These are phyloP conservation scores for Thunnus thynnus DNA, from an alignment of 2,113 vertebrate genomes.

Conservation along the genomic window DNA sequence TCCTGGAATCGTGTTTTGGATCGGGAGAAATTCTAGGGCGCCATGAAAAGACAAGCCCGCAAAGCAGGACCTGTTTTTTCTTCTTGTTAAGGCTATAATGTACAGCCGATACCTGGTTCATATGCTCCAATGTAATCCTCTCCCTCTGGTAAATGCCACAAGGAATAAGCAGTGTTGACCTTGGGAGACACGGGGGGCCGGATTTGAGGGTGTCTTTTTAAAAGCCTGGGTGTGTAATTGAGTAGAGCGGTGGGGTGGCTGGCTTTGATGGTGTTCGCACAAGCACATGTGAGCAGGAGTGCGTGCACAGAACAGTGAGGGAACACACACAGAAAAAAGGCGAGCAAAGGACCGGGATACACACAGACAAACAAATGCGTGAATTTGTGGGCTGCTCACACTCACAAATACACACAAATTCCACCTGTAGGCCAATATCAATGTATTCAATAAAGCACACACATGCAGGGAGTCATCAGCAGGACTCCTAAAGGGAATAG, in stretches of 20 bases:
- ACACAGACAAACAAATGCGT: constrained; percentile 3
- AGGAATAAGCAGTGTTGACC: constrained; percentile 75
- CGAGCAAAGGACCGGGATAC: constrained; percentile 23
- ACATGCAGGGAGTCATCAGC: constrained; percentile 12
- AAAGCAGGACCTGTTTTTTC: constrained; percentile 25
- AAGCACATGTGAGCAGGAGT: constrained; percentile 30
- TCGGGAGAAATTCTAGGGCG: constrained; percentile 42
- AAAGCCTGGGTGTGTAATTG: constrained; percentile 73
- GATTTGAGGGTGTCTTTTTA: constrained; percentile 71
- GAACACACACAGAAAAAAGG: constrained; percentile 12
- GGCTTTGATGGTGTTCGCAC: constrained; percentile 68
- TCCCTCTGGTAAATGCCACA: constrained; percentile 67
- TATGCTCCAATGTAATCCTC: constrained; percentile 65
- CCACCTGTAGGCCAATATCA: not conserved
- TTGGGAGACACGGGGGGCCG: constrained; percentile 49
- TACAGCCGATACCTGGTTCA: constrained; percentile 47
- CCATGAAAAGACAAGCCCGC: constrained; percentile 37
- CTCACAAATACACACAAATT: not conserved
- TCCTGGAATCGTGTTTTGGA: constrained; percentile 63
- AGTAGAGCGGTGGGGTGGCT: constrained; percentile 61
- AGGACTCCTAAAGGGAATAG: not conserved
- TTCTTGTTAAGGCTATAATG: constrained; percentile 42
- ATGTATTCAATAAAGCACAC: constrained; percentile 13
- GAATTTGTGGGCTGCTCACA: not conserved
- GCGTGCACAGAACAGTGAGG: not conserved